These are phyloP conservation scores for Camelus dromedarius DNA, from an alignment of 2,113 vertebrate species.

Conservation along the genomic window DNA sequence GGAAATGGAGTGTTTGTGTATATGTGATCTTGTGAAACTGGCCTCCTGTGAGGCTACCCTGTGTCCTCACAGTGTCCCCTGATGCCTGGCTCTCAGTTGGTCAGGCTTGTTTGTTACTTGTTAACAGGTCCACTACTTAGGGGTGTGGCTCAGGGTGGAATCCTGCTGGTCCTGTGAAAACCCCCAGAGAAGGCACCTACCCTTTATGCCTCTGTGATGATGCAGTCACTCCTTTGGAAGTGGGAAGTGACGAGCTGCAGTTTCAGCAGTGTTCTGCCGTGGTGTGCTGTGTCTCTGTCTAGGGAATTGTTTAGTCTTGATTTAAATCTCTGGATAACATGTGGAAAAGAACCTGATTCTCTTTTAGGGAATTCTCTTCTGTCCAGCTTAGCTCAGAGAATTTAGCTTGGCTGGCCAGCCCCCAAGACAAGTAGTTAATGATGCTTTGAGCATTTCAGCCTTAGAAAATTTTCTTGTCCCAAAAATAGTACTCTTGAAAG, in stretches of 20 bases:
- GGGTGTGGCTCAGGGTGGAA: neutral
- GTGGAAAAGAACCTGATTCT: neutral
- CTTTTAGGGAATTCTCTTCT: neutral
- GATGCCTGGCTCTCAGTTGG: neutral
- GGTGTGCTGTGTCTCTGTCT: neutral
- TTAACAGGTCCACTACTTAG: too few relatives aligned
- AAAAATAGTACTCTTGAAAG: neutral
- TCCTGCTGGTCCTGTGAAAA: neutral
- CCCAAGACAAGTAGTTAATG: neutral
- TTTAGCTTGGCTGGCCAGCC: neutral
- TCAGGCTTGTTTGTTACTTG: neutral
- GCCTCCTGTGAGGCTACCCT: neutral
- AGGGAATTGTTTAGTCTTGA: neutral
- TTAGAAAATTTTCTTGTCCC: neutral
- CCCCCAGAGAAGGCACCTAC: neutral
- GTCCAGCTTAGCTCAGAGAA: neutral
- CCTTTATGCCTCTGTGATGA: accelerated
- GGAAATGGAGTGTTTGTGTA: neutral
- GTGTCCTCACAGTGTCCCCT: neutral
- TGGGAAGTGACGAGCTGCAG: neutral
- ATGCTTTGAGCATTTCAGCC: neutral
- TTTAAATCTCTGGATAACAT: neutral
- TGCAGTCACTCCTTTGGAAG: neutral
- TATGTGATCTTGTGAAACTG: neutral
- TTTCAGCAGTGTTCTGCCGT: neutral